Conservation (phyloP, 2,797 vertebrate genomes). For the Hephaestus fuliginosus region DNA sequence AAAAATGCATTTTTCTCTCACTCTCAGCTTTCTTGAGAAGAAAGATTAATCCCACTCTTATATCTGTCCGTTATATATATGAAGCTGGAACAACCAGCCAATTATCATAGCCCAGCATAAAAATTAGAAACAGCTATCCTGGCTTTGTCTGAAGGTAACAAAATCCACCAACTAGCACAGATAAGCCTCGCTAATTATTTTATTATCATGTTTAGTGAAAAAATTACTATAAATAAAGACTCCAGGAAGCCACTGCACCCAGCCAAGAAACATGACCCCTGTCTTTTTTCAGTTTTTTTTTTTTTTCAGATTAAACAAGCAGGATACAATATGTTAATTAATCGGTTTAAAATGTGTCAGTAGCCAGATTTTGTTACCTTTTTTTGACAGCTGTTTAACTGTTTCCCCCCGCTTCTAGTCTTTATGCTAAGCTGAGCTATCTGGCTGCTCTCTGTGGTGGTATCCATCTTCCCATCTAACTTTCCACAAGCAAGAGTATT, state of each 20-base stretch:
- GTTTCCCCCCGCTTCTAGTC: background rate
- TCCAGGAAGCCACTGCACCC: background rate
- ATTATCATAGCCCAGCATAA: constrained; percentile 16
- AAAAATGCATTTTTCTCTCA: background rate
- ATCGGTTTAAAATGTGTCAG: background rate
- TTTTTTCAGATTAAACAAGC: background rate
- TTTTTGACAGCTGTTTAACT: background rate
- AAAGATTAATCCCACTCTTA: background rate
- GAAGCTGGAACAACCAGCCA: background rate
- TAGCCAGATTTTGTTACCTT: background rate
- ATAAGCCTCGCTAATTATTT: background rate
- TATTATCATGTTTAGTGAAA: background rate
- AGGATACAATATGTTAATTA: constrained; percentile 3
- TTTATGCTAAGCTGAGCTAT: background rate
- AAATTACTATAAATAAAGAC: background rate
- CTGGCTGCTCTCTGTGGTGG: background rate
- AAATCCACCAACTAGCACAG: background rate
- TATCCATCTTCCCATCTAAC: background rate
- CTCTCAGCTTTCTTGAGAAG: background rate
- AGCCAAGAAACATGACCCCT: background rate
- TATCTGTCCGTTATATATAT: background rate
- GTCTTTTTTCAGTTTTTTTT: background rate
- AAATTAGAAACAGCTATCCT: background rate
- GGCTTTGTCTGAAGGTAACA: background rate
- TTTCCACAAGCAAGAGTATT: background rate